phyloP scores from a whole-genome alignment of 2,113 vertebrate genomes.

The Aix galericulata region DNA sequence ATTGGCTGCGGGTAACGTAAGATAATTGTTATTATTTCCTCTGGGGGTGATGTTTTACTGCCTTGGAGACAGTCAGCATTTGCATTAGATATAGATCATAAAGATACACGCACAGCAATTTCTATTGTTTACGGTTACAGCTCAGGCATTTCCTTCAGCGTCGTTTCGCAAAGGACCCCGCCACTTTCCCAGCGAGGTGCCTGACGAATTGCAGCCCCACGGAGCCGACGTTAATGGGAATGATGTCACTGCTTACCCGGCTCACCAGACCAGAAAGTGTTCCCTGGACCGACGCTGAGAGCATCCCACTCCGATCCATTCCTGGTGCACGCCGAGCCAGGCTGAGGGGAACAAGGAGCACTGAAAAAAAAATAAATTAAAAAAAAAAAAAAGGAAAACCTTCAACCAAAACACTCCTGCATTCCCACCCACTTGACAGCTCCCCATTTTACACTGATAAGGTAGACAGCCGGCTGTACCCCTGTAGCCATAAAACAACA shows the following conservation, averaged over 20 bases:
- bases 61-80: conserved; percentile 23
- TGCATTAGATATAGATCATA: conserved; percentile 17
- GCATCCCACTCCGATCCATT: background rate
- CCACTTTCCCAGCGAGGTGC: background rate
- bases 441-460: background rate
- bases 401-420: background rate
- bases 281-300: background rate
- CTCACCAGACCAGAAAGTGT: background rate
- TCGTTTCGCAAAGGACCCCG: background rate
- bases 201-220: background rate
- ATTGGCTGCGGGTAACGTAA: background rate
- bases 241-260: background rate
- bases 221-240: background rate
- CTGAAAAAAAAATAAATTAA: background rate
- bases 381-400: background rate
- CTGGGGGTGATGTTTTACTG: background rate
- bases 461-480: background rate
- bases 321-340: accelerated
- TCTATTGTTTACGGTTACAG: background rate
- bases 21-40: conserved; percentile 2
- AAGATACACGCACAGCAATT: background rate
- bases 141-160: background rate
- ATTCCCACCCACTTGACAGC: background rate
- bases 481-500: background rate
- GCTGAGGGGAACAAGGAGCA: background rate